Percentiles rank a stretch among this genome's conserved stretches.
phyloP scores from a whole-genome alignment of 37 sponge, comb jelly and placozoan species.

The Halichondria panicea region DNA sequence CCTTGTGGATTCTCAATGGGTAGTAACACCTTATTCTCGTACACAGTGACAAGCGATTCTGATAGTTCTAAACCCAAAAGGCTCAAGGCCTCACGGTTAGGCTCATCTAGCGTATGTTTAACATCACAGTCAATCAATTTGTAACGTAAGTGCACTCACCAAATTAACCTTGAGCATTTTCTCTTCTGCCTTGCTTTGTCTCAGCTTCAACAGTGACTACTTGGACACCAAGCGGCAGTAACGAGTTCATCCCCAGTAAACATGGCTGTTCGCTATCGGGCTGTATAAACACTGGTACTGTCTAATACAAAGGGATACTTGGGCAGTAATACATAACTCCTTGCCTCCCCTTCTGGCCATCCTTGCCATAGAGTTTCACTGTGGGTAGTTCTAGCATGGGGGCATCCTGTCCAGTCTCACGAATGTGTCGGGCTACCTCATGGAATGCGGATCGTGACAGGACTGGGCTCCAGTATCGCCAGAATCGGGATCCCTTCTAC shows the following conservation, averaged over 20 bases:
- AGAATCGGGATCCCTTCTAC: neutral
- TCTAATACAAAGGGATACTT: conserved; percentile 7
- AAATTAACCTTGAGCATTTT: too few relatives aligned
- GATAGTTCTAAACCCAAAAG: neutral
- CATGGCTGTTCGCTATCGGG: conserved; percentile 32
- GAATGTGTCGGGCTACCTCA: neutral
- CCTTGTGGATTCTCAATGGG: conserved; percentile 1
- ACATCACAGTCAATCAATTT: conserved; percentile 2
- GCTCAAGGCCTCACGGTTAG: neutral
- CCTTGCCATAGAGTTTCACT: conserved; percentile 19
- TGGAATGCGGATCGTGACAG: conserved; percentile 1
- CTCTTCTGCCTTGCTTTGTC: too few relatives aligned
- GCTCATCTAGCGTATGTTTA: neutral
- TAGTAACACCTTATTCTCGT: neutral
- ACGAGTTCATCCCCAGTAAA: conserved; percentile 25
- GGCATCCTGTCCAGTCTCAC: neutral
- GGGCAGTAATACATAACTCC: conserved; percentile 17
- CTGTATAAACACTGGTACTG: conserved; percentile 32
- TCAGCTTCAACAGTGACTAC: conserved; percentile 1
- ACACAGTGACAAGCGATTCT: conserved; percentile 3
- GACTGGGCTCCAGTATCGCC: conserved; percentile 42
- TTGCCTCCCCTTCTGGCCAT: conserved; percentile 22
- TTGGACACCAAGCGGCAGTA: conserved; percentile 23
- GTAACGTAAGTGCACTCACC: too few relatives aligned
- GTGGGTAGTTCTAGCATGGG: conserved; percentile 8